Evolutionary conservation across 1,140 invertebrate species (phyloP).

Genomic region (Cotesia vestalis): DNA sequence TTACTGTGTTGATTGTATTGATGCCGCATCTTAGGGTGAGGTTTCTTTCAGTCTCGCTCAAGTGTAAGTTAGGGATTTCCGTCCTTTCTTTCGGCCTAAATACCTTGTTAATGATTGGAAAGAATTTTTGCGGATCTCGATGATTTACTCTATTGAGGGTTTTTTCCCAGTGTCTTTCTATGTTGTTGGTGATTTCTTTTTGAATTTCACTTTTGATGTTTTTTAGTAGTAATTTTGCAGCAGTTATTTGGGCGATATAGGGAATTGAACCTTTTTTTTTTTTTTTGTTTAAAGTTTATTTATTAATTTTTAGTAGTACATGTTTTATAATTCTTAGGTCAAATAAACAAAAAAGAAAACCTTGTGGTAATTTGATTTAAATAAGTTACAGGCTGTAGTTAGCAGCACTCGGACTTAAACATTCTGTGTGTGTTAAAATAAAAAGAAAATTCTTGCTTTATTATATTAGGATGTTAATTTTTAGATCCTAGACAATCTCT

Average conservation of each 20-base stretch:
- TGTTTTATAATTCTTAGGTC: too few species aligned
- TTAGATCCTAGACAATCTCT: too few species aligned
- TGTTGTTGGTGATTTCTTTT: conserved; percentile 23
- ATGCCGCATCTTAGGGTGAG: background rate
- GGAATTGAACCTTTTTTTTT: too few species aligned
- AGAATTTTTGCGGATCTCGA: conserved; percentile 31
- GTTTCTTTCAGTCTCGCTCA: conserved; percentile 6
- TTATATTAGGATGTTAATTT: too few species aligned
- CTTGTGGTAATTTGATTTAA: too few species aligned
- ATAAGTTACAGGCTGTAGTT: too few species aligned
- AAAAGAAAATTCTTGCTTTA: too few species aligned
- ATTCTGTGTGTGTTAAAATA: too few species aligned
- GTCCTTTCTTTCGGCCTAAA: conserved; percentile 27
- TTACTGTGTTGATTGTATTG: background rate
- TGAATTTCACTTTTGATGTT: conserved; percentile 8
- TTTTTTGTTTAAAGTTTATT: background rate
- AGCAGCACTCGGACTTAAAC: too few species aligned
- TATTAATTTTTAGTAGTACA: too few species aligned
- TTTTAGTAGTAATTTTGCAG: background rate
- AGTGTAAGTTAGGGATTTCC: conserved; percentile 3
- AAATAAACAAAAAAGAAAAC: too few species aligned
- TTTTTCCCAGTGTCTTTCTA: conserved; percentile 24
- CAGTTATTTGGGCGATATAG: background rate
- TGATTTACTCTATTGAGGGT: conserved; percentile 35
- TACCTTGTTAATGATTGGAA: conserved; percentile 39